These are phyloP conservation scores for Indicator indicator DNA, from an alignment of 2,113 vertebrate species.

Conservation along the genomic window DNA sequence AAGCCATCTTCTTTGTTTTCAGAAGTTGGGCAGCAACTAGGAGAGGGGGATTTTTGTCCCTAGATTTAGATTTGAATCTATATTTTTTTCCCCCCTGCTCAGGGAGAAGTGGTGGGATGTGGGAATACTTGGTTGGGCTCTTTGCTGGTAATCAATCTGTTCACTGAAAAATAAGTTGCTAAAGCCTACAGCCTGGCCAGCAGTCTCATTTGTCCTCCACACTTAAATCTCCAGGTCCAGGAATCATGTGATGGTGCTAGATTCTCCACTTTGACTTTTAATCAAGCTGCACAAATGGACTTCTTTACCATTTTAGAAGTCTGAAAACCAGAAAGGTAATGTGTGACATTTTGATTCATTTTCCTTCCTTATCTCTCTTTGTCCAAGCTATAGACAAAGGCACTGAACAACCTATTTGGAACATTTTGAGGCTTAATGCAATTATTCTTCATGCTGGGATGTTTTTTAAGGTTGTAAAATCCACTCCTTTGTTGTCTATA, in stretches of 20 bases:
- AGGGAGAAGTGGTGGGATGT: background rate
- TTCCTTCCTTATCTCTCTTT: background rate
- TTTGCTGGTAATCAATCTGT: background rate
- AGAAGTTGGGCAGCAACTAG: background rate
- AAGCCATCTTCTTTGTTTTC: background rate
- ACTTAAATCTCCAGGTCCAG: background rate
- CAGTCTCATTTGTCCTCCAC: background rate
- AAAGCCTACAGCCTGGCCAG: background rate
- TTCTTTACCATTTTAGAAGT: background rate
- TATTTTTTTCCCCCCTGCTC: background rate
- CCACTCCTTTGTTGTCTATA: background rate
- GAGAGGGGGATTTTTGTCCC: background rate
- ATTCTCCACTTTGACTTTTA: background rate
- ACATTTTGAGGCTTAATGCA: background rate
- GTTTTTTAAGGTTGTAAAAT: background rate
- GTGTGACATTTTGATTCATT: background rate
- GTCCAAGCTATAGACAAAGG: background rate
- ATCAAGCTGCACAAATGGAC: background rate
- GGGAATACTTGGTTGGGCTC: background rate
- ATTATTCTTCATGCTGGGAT: background rate
- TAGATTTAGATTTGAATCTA: background rate
- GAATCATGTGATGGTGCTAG: background rate
- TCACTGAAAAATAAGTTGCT: background rate
- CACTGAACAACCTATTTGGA: background rate
- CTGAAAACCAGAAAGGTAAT: background rate